Percentiles rank a stretch among this genome's conserved stretches.
Evolutionary conservation across 2,797 vertebrate species (phyloP).

Genomic region (Melanogrammus aeglefinus): DNA sequence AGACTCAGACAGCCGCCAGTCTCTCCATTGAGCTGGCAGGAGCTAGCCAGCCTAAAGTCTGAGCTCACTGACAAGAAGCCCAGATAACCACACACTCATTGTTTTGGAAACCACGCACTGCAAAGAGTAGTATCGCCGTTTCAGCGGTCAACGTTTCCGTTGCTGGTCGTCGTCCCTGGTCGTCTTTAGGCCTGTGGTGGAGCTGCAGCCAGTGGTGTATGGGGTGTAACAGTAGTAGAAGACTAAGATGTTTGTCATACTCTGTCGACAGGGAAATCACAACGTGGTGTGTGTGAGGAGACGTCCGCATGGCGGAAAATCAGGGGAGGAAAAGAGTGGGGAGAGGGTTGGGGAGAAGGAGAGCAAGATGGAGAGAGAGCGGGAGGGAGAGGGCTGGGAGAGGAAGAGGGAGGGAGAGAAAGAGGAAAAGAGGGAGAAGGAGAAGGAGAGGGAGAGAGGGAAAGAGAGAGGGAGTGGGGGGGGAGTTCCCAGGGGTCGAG

Average conservation of each 20-base stretch:
- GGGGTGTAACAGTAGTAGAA: constrained; percentile 24
- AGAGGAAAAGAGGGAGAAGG: neutral
- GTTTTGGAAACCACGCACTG: constrained; percentile 25
- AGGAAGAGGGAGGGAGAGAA: neutral
- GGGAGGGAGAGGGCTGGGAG: too few species aligned
- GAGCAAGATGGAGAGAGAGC: too few species aligned
- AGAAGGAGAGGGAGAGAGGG: neutral
- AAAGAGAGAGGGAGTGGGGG: neutral
- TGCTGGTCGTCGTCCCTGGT: constrained; percentile 26
- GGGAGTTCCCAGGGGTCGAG: neutral
- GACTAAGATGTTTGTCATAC: neutral
- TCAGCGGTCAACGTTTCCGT: constrained; percentile 22
- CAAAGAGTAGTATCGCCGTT: constrained; percentile 17
- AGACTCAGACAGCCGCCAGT: constrained; percentile 34
- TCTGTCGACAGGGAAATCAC: neutral
- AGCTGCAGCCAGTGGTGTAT: constrained; percentile 10
- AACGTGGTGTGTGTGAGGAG: too few species aligned
- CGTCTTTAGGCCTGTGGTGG: constrained; percentile 12
- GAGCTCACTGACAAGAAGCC: constrained; percentile 44
- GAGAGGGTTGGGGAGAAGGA: constrained; percentile 30
- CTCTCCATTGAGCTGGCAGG: constrained; percentile 54
- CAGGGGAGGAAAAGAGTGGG: constrained; percentile 9
- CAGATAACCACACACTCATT: constrained; percentile 30
- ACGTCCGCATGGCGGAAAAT: neutral
- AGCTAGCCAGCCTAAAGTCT: constrained; percentile 58